Evolutionary conservation across 2,888 invertebrate species (phyloP), one percentile per base, ranked within the genome.

Genomic region (Dromius quadrimaculatus): DNA sequence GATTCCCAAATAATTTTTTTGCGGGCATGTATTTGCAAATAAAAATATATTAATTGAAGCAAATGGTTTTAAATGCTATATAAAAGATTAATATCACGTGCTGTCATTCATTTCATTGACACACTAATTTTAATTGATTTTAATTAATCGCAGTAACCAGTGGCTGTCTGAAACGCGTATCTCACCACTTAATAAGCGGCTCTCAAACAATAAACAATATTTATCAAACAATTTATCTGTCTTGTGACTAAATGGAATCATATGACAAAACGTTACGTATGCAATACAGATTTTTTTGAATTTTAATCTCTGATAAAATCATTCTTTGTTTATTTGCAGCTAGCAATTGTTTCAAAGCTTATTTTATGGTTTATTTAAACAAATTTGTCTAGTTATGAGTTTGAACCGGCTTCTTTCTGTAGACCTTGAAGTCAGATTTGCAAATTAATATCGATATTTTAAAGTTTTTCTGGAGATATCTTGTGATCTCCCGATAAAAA

Each of bases 161-260:
- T 64, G 64, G 64, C 64, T 64, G 64, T 19, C 23, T 38, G 64
- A 62, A 36, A 41, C 19, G 64, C 64, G 50, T 64, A 41, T 13
- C 9, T 13, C n/a, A 13, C 62, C 47, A 64, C 47, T 64, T 64
- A 50, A 43, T 19, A 32, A 64, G 64, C 36, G 64, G 64, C 64
- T 64, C 64, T 64, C 64, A 64, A 64, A 64, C 47, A 64, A 22
- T 61, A 61, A 64, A 64, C 64, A 64, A 64, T 19, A 45, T 63
- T 63, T 63, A 63, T 63, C 45, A 54, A 15, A 28, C 23, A 13
- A 54, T 59, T 59, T 36, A 59, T 59, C 36, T 47, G 22, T 11
- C 28, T 54, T 59, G 19, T 34, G 20, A 59, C 59, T 59, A 59
- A 59, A 54, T 54, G 50, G 50, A 54, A 28, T 54, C 50, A 54